Evolutionary conservation across 2,113 vertebrate genomes (phyloP).

Genomic region (Gila orcuttii): DNA sequence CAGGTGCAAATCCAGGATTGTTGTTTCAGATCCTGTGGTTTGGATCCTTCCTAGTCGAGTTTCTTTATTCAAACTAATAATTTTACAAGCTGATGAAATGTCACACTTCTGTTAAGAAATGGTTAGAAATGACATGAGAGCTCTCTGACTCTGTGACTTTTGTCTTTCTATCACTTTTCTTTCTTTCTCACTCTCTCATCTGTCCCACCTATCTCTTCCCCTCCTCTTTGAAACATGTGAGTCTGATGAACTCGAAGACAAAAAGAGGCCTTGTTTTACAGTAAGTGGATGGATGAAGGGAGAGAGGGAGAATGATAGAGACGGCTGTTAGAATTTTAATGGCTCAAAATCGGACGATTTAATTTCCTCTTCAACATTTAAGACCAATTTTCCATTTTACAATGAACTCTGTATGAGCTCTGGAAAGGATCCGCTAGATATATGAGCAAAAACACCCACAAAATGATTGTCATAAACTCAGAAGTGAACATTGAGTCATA

Average conservation of each 20-base stretch:
- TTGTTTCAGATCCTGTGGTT: background rate
- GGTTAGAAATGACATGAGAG: slow-evolving; percentile 7
- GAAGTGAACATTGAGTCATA: background rate
- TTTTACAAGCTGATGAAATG: background rate
- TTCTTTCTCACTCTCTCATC: slow-evolving; percentile 63
- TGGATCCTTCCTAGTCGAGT: background rate
- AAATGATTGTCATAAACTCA: slow-evolving; percentile 12
- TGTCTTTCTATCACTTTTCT: slow-evolving; percentile 25
- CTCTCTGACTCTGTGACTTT: slow-evolving; percentile 15
- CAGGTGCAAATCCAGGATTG: slow-evolving; percentile 20
- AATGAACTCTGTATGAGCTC: slow-evolving; percentile 32
- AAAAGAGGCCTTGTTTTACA: slow-evolving; percentile 75
- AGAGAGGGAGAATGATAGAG: slow-evolving; percentile 37
- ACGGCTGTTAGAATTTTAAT: slow-evolving; percentile 23
- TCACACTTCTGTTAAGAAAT: background rate
- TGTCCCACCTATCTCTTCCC: slow-evolving; percentile 57
- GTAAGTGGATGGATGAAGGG: slow-evolving; percentile 61
- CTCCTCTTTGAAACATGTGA: slow-evolving; percentile 71
- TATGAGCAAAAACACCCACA: slow-evolving; percentile 15
- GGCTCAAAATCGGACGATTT: slow-evolving; percentile 39
- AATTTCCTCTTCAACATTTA: slow-evolving; percentile 53
- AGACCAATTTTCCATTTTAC: slow-evolving; percentile 41
- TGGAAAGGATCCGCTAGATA: background rate
- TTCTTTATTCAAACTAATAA: background rate
- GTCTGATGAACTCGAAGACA: slow-evolving; percentile 76